phyloP scores from a whole-genome alignment of 2,888 invertebrate species.

The Orchesellides sinensis region DNA sequence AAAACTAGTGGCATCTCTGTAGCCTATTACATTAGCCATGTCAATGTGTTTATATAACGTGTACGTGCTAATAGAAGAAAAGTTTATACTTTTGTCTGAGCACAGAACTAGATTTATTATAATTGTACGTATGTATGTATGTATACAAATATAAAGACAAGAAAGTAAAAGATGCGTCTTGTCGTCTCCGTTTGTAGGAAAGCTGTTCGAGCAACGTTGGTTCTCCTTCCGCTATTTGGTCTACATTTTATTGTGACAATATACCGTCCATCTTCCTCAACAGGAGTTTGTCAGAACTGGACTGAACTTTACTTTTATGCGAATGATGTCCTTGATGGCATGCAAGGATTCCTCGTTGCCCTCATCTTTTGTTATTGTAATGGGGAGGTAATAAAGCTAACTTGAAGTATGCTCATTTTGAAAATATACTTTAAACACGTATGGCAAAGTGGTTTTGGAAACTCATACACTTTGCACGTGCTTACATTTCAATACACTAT shows the following conservation, averaged over 20 bases:
- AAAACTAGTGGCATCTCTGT: conserved; percentile 12
- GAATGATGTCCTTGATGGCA: conserved; percentile 77
- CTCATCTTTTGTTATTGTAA: conserved; percentile 77
- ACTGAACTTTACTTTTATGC: conserved; percentile 77
- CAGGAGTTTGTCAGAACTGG: conserved; percentile 71
- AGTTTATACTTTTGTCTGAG: not conserved
- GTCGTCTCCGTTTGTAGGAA: conserved; percentile 77
- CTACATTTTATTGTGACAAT: conserved; percentile 76
- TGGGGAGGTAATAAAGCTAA: conserved; percentile 76
- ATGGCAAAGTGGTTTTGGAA: not conserved
- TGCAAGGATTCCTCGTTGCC: conserved; percentile 77
- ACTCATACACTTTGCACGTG: too few species aligned
- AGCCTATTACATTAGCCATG: conserved; percentile 5
- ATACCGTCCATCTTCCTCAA: conserved; percentile 51
- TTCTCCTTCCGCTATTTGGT: conserved; percentile 79
- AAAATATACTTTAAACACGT: not conserved
- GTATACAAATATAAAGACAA: too few species aligned
- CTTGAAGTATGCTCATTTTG: too few species aligned
- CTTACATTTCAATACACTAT: too few species aligned
- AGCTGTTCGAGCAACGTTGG: conserved; percentile 78
- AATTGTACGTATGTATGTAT: not conserved
- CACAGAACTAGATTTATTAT: not conserved
- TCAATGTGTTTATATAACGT: not conserved
- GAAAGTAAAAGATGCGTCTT: not conserved
- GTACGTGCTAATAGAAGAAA: too few species aligned